Evolutionary conservation across 2,113 vertebrate genomes (phyloP), one percentile per base, ranked within the genome.

Genomic region (Neoarius graeffei): DNA sequence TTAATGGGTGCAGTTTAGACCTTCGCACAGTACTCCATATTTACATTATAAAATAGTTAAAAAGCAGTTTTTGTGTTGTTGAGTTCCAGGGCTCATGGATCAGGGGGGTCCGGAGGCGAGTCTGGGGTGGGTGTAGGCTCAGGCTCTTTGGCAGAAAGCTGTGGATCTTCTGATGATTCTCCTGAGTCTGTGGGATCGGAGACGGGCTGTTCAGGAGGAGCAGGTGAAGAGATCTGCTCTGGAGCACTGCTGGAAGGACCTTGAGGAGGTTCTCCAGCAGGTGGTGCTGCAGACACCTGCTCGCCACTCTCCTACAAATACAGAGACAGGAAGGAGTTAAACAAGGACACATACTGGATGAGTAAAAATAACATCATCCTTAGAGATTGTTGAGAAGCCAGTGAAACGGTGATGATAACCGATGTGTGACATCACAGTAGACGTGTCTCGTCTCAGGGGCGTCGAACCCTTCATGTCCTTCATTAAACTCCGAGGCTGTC

Each of bases 231-330:
- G 8, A 52, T 9, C 71, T 77, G 81, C 19, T 19, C 81, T 66
- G 57, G 57, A 54, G 59, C 57, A 56, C 17, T 25, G 64, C 35
- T 50, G 27, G 48, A 74, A 30, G 52, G 57, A 23, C 20, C 54
- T 64, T 66, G 62, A 85, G 30, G 56, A 81, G 48, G 30, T 62
- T 81, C 85, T 35, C 71, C 89, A 87, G 81, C 85, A 89, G 89
- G 27, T 86, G 89, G 81, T 19, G 19, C 60, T 71, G 30, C 27
- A 35, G 85, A 88, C 84, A 42, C 84, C 54, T 59, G 85, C 85
- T 90, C 85, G 87, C 30, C 42, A 20, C 66, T 62, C 27, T 50
- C 88, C 90, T 90, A 84, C 27, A 69, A 77, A 15, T 27, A 88
- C n/a, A 88, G 17, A 71, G 54, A 73, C n/a, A 42, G 59, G 27